Conservation (phyloP, 2,113 vertebrate genomes). For the Myotis davidii region DNA sequence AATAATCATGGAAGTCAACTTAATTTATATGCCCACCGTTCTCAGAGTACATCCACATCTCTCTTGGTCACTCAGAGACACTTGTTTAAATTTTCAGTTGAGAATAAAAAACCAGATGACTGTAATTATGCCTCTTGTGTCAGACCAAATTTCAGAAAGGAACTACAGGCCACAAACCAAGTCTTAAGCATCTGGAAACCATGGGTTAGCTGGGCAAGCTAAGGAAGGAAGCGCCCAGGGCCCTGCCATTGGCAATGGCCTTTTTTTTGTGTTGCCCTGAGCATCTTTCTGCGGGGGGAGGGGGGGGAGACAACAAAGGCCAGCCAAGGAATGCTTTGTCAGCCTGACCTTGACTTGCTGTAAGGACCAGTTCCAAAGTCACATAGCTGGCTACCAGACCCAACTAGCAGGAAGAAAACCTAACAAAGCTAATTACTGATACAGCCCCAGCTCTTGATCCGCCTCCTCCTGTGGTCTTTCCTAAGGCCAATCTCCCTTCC, state of each 20-base stretch:
- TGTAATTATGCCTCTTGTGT: neutral
- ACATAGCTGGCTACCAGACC: neutral
- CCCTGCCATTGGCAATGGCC: neutral
- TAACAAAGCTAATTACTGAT: neutral
- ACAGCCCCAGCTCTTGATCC: neutral
- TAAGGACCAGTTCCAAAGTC: neutral
- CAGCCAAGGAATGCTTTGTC: neutral
- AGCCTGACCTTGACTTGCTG: neutral
- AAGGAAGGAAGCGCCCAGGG: neutral
- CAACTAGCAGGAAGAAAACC: neutral
- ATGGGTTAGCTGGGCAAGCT: neutral
- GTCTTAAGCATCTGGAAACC: neutral
- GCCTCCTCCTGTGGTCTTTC: neutral
- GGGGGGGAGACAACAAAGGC: neutral
- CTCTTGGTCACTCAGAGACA: neutral
- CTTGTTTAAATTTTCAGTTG: neutral
- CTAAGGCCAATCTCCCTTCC: neutral
- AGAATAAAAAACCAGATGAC: neutral
- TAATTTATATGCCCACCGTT: neutral
- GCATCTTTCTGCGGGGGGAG: neutral
- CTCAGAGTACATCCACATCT: neutral
- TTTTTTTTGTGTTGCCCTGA: neutral
- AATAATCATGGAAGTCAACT: neutral
- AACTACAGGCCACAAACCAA: neutral
- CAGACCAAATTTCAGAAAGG: neutral